Base-by-base conservation (phyloP, 30 jellyfish, hydroid and myxozoan genomes). In the Hydractinia symbiolongicarpus region DNA sequence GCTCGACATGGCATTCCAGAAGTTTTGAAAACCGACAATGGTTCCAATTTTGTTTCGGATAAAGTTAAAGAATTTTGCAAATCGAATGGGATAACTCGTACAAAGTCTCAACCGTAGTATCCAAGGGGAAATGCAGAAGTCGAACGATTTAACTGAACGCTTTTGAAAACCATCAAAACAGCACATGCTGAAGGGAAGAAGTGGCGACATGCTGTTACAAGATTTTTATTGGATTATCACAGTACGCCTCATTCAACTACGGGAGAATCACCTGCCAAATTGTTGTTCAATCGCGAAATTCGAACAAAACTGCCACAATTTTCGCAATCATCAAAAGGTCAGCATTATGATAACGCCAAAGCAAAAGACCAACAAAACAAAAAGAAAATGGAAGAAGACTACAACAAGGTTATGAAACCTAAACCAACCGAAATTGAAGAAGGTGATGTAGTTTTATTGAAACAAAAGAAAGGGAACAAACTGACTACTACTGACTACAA, bases 211-310 rank as follows among this genome's bases (percentile, higher is more conserved):
- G 9, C 7, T 6, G 9, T 64, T 9, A 9, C 9, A 8, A 64
- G 8, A 2, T 64, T 64, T 64, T 6, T 64, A 6, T 51, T 67
- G 53, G 14, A 8, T 5, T 81, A 81, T 44, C 75, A 86, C 21
- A 17, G 60, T 10, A 70, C 89, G 11, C 86, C 89, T 6, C 77
- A 81, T 54, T 8, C 89, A 5, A 6, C 62, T 6, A 81, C 86
- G 51, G 56, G 72, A 21, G 44, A 57, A n/a, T 53, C 89, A 62
- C 89, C 86, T 14, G 75, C 89, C 9, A 84, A 67, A 52, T 55
- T 81, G 69, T 8, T 67, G 30, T 81, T 44, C 49, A 52, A 70
- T 53, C 51, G 76, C 8, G 61, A 14, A 9, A 44, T 67, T 7
- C 66, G 44, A 6, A 55, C 67, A 16, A 19, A 81, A 55, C 54